Conservation (phyloP, 2,797 vertebrate genomes). For the Sarcoramphus papa region DNA sequence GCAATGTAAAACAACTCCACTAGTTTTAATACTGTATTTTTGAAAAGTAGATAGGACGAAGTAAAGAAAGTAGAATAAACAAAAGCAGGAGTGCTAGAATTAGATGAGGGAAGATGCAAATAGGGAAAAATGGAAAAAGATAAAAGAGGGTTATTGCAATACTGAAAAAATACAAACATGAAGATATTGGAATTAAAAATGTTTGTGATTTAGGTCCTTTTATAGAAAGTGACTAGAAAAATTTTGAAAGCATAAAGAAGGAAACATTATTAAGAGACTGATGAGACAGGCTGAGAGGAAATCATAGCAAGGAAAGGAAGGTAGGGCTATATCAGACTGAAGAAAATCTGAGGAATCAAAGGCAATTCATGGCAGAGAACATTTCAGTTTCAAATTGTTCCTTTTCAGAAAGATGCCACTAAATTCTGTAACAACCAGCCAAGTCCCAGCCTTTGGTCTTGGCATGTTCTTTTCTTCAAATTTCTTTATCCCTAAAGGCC, state of each 20-base stretch:
- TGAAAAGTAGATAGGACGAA: not conserved
- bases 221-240: not conserved
- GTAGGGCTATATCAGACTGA: not conserved
- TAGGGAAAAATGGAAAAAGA: not conserved
- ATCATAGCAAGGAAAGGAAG: not conserved
- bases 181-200: not conserved
- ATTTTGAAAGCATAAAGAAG: not conserved
- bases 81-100: not conserved
- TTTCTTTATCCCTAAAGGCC: not conserved
- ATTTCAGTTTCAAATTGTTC: not conserved
- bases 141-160: not conserved
- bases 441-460: not conserved
- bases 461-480: not conserved
- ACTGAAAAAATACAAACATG: not conserved
- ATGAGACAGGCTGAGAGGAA: not conserved
- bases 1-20: not conserved
- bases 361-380: not conserved
- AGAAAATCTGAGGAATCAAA: not conserved
- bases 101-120: not conserved
- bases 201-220: not conserved
- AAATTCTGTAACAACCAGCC: not conserved
- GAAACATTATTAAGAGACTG: not conserved
- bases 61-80: not conserved
- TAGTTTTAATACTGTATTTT: not conserved
- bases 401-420: not conserved